These are phyloP conservation scores for Drosophila nr. fundita DNA, from an alignment of 2,888 invertebrate genomes.

Conservation along the genomic window DNA sequence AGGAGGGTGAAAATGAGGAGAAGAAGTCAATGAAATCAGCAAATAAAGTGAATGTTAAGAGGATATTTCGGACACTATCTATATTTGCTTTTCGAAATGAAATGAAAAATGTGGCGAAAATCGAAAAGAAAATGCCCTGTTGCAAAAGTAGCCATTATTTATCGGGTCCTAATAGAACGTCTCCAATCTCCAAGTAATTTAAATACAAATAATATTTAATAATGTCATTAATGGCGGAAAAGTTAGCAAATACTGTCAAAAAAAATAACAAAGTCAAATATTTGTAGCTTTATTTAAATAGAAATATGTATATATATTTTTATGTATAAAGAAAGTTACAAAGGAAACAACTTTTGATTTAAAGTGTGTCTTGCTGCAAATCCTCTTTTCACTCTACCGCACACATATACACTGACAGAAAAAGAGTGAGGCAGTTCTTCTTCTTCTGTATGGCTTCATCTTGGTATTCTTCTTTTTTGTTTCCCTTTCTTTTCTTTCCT, in stretches of 20 bases:
- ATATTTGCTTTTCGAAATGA: neutral
- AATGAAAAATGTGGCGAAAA: neutral
- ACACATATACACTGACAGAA: constrained; percentile 21
- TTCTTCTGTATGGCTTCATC: constrained; percentile 60
- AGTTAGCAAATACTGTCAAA: neutral
- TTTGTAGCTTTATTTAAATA: neutral
- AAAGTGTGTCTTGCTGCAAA: constrained; percentile 78
- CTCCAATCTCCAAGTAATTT: neutral
- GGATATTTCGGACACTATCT: constrained; percentile 8
- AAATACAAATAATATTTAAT: neutral
- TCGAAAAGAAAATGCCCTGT: neutral
- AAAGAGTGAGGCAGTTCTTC: constrained; percentile 17
- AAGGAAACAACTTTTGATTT: constrained; percentile 73
- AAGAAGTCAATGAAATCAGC: neutral
- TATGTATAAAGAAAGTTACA: constrained; percentile 52
- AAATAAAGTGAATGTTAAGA: constrained; percentile 33
- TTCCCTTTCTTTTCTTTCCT: constrained; percentile 45
- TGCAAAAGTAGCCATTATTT: neutral
- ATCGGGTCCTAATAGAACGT: neutral
- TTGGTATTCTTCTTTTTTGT: constrained; percentile 46
- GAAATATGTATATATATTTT: neutral
- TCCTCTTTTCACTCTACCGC: constrained; percentile 54
- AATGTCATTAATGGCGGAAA: neutral
- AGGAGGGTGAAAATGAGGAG: neutral
- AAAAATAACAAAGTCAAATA: constrained; percentile 2